These are phyloP conservation scores for Lithophane leautieri DNA, from an alignment of 2,888 invertebrate species.

Conservation along the genomic window DNA sequence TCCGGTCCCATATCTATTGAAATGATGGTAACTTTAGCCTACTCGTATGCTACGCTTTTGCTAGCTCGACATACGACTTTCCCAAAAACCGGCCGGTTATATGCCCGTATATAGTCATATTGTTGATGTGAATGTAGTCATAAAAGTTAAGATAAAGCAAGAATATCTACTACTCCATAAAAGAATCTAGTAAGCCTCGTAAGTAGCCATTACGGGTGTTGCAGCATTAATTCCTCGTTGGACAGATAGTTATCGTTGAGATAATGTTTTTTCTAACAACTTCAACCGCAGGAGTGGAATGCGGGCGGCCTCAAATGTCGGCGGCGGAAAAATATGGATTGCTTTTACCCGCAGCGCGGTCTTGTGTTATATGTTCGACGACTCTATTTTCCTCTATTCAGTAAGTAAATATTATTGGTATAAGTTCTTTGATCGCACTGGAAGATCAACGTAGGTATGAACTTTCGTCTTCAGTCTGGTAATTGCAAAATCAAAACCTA, in stretches of 20 bases:
- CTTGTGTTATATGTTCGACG: slow-evolving; percentile 18
- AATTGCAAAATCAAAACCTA: not conserved
- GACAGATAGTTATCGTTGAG: slow-evolving; percentile 49
- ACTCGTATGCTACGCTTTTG: not conserved
- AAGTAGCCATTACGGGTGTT: slow-evolving; percentile 52
- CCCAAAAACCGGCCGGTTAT: slow-evolving; percentile 6
- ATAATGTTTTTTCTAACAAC: slow-evolving; percentile 62
- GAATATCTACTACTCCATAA: slow-evolving; percentile 29
- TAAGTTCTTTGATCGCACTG: not conserved
- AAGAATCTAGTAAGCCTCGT: slow-evolving; percentile 21
- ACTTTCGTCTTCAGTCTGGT: not conserved
- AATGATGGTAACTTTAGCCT: not conserved
- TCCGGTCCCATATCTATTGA: not conserved
- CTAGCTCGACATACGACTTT: slow-evolving; percentile 8
- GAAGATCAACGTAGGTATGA: not conserved
- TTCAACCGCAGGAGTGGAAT: slow-evolving; percentile 59
- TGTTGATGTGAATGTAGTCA: slow-evolving; percentile 12
- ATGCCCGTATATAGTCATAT: slow-evolving; percentile 14
- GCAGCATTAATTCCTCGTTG: slow-evolving; percentile 52
- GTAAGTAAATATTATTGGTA: not conserved
- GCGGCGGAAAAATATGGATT: slow-evolving; percentile 50
- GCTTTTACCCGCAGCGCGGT: slow-evolving; percentile 40
- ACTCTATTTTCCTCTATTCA: slow-evolving; percentile 7
- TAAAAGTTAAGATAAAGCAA: slow-evolving; percentile 40
- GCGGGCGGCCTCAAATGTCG: slow-evolving; percentile 61